Evolutionary conservation across 2,113 vertebrate genomes (phyloP).

Genomic region (Chinchilla lanigera): DNA sequence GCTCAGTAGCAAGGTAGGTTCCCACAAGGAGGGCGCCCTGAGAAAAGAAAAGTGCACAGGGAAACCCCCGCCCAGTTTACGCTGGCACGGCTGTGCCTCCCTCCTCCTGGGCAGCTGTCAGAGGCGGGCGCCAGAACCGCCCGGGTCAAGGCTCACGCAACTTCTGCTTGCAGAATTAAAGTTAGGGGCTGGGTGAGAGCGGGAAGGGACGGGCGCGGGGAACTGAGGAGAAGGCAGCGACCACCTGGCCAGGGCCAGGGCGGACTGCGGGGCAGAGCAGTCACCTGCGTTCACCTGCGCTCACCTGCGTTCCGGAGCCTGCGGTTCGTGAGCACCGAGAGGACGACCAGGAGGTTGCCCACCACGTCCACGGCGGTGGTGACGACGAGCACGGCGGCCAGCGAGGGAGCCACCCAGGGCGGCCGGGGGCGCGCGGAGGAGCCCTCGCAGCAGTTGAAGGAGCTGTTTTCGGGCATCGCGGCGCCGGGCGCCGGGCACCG

Average conservation of each 20-base stretch:
- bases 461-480: slow-evolving; percentile 89
- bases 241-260: fast-evolving
- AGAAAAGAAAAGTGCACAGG: not conserved
- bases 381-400: slow-evolving; percentile 92
- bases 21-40: fast-evolving
- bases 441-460: slow-evolving; percentile 88
- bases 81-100: fast-evolving
- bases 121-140: not conserved
- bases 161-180: not conserved
- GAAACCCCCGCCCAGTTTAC: not conserved
- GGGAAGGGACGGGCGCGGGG: fast-evolving
- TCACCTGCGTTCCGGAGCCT: slow-evolving; percentile 94
- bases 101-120: not conserved
- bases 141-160: not conserved
- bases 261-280: fast-evolving
- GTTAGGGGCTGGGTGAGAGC: not conserved
- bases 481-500: fast-evolving
- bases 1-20: not conserved
- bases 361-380: slow-evolving; percentile 92
- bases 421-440: slow-evolving; percentile 83
- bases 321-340: slow-evolving; percentile 93
- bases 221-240: not conserved
- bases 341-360: slow-evolving; percentile 93
- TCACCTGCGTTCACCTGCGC: slow-evolving; percentile 38
- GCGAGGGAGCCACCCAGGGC: slow-evolving; percentile 89